phyloP scores from a whole-genome alignment of 2,113 vertebrate species.

The Formicarius rufipectus region DNA sequence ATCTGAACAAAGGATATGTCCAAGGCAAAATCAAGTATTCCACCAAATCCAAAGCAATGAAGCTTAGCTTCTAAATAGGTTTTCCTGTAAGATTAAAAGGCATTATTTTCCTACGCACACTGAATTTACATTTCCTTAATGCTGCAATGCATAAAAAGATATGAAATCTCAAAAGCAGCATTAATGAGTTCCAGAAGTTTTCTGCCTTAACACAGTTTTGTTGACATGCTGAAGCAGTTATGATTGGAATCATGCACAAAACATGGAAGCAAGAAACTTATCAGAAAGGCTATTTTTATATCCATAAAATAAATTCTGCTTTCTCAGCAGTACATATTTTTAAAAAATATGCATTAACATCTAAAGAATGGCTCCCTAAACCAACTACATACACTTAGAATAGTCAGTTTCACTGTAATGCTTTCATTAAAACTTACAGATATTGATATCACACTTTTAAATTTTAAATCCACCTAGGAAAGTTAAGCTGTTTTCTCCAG shows the following conservation, averaged over 20 bases:
- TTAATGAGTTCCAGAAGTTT: background rate
- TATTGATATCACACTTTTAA: background rate
- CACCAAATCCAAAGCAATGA: background rate
- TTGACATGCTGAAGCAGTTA: background rate
- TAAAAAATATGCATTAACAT: background rate
- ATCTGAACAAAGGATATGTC: background rate
- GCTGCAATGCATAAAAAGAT: background rate
- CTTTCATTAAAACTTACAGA: background rate
- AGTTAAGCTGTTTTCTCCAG: background rate
- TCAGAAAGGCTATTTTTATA: background rate
- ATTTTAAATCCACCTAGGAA: background rate
- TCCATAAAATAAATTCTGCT: background rate
- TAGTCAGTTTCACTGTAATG: background rate
- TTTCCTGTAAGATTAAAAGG: background rate
- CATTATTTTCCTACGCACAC: background rate
- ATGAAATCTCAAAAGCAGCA: background rate
- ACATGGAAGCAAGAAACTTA: background rate
- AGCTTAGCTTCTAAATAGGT: background rate
- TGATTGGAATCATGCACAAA: background rate
- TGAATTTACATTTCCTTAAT: background rate
- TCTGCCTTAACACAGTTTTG: background rate
- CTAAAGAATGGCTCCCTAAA: background rate
- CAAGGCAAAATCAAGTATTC: background rate
- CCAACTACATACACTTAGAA: background rate
- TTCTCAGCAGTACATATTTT: background rate